Evolutionary conservation across 23 tunicate genomes (phyloP).

Genomic region (Halocynthia roretzi): DNA sequence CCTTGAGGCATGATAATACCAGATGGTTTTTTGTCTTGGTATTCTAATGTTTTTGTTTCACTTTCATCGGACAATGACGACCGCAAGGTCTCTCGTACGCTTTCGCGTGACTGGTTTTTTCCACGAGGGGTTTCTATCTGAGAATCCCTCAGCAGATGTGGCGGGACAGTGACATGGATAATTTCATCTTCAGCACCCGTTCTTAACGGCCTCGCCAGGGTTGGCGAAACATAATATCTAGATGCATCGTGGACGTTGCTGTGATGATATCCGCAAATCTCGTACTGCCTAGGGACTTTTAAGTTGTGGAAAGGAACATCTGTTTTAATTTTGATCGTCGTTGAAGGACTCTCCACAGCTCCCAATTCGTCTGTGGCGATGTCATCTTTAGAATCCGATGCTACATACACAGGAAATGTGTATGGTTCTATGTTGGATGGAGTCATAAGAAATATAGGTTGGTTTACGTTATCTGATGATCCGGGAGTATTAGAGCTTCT

Average conservation of each 20-base stretch:
- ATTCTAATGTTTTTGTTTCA: not conserved
- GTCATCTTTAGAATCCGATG: conserved; percentile 69
- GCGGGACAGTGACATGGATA: conserved; percentile 50
- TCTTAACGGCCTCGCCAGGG: conserved; percentile 38
- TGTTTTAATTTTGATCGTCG: conserved; percentile 27
- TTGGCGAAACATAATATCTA: conserved; percentile 57
- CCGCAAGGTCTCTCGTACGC: no score
- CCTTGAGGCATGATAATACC: conserved; percentile 69
- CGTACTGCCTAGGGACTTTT: conserved; percentile 66
- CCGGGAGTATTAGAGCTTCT: conserved; percentile 29
- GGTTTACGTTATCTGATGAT: not conserved
- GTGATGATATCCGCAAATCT: conserved; percentile 46
- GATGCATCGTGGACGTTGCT: conserved; percentile 42
- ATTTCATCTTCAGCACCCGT: conserved; percentile 86
- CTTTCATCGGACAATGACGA: not conserved
- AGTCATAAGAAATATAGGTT: conserved; percentile 16
- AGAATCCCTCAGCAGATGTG: conserved; percentile 18
- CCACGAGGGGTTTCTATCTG: not conserved
- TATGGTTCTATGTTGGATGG: conserved; percentile 55
- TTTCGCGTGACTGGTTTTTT: not conserved
- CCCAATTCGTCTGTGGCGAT: conserved; percentile 63
- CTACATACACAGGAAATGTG: conserved; percentile 75
- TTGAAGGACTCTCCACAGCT: conserved; percentile 34
- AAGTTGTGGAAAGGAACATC: conserved; percentile 52
- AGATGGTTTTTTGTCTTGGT: not conserved